phyloP scores from a whole-genome alignment of 2,797 vertebrate genomes.

The Peromyscus nudipes region DNA sequence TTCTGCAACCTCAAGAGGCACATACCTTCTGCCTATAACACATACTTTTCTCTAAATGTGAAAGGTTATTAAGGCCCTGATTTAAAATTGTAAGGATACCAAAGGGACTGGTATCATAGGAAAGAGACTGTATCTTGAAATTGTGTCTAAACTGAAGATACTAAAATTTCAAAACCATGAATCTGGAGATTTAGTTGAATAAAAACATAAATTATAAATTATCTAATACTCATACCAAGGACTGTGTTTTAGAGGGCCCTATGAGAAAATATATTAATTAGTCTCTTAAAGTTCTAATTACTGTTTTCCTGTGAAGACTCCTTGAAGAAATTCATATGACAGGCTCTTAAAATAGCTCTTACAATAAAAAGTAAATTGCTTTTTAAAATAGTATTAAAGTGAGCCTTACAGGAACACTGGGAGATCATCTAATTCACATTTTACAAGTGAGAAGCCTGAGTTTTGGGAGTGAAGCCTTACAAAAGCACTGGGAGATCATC shows the following conservation, averaged over 20 bases:
- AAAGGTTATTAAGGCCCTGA: neutral
- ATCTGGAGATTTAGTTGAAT: neutral
- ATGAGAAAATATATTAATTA: slow-evolving; percentile 8
- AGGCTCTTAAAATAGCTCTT: neutral
- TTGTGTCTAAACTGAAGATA: neutral
- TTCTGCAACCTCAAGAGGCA: neutral
- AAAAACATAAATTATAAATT: slow-evolving; percentile 24
- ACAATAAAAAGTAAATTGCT: neutral
- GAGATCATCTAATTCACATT: neutral
- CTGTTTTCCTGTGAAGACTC: neutral
- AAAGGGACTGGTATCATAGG: neutral
- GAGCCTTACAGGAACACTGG: neutral
- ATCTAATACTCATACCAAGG: slow-evolving; percentile 16
- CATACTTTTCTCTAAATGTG: neutral
- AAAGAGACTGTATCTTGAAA: neutral
- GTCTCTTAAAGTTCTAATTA: slow-evolving; percentile 39
- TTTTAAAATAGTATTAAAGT: slow-evolving; percentile 30
- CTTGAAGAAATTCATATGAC: neutral
- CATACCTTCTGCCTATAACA: neutral
- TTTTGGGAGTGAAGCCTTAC: neutral
- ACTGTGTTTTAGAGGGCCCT: neutral
- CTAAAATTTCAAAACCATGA: neutral
- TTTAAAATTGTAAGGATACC: neutral
- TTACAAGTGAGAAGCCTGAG: neutral
- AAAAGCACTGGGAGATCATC: neutral